Percentiles rank a stretch among this genome's conserved stretches.
These are phyloP conservation scores for Oreocharis arfaki DNA, from an alignment of 2,113 vertebrate genomes.

Conservation along the genomic window DNA sequence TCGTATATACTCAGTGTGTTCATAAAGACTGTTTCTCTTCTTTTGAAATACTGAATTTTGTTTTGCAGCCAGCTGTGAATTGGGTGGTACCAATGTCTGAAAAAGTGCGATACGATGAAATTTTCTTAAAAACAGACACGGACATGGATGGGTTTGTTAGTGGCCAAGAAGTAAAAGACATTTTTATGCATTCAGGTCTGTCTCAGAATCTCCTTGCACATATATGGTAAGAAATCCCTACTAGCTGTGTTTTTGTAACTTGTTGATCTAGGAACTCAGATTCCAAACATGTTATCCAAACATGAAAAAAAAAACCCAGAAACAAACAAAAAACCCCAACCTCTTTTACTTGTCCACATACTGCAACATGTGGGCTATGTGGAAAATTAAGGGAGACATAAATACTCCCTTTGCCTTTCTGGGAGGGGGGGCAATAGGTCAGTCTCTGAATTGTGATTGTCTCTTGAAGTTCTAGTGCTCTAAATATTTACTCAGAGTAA, in stretches of 20 bases:
- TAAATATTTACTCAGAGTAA: neutral
- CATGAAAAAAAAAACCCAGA: neutral
- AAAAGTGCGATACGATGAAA: slow-evolving; percentile 89
- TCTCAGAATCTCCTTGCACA: slow-evolving; percentile 91
- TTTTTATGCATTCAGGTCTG: slow-evolving; percentile 97
- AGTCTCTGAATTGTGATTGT: neutral
- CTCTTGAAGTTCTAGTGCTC: neutral
- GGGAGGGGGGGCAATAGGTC: neutral
- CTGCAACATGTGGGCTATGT: neutral
- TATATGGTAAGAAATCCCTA: slow-evolving; percentile 82
- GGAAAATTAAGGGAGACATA: neutral
- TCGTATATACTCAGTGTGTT: rapidly evolving
- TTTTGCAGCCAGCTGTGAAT: slow-evolving; percentile 76
- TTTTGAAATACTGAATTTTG: neutral
- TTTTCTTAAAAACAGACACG: slow-evolving; percentile 92
- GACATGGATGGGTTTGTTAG: slow-evolving; percentile 96
- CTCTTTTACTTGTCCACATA: neutral
- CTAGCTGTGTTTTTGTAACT: neutral
- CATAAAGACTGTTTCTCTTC: neutral
- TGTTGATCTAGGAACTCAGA: neutral
- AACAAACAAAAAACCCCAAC: neutral
- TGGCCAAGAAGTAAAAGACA: slow-evolving; percentile 94
- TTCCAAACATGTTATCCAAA: neutral
- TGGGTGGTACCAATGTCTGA: slow-evolving; percentile 92
- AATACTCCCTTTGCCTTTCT: neutral